Base-by-base conservation (phyloP, 1,140 invertebrate genomes). In the Neotoxoptera formosana region DNA sequence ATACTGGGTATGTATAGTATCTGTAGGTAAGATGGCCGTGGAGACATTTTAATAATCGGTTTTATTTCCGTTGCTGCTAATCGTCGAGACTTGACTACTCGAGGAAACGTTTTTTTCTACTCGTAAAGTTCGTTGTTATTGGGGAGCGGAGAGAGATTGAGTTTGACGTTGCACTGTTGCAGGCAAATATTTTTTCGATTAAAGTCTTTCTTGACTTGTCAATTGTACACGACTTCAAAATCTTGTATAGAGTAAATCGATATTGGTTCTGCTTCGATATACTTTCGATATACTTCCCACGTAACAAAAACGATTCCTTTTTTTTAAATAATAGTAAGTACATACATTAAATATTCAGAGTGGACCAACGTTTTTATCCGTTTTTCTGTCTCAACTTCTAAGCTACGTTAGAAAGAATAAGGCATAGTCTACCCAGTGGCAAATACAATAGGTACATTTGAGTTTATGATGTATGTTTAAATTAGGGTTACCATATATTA, bases 11-110 rank as follows among this genome's bases (percentile, higher is more conserved):
- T 41, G 3, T 17, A 41, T 41, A 6, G 7, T 76, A 20, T n/a
- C 14, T 3, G 4, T n/a, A n/a, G 21, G 51, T n/a, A 7, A 76
- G n/a, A 76, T n/a, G 60, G 11, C 14, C 3, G 60, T 76, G n/a
- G 60, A n/a, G 60, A n/a, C n/a, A n/a, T 76, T n/a, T n/a, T 34
- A n/a, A 76, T 76, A 76, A 76, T 76, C 60, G 60, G 60, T 76
- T 76, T n/a, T n/a, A 76, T 76, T n/a, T 76, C 60, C 60, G 60
- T 76, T n/a, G 6, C 14, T n/a, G 60, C 14, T 76, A 76, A 76
- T 76, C 30, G 60, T n/a, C 6, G 30, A n/a, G 17, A 41, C 41
- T n/a, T n/a, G n/a, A n/a, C n/a, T n/a, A n/a, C n/a, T 41, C 14
- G 30, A n/a, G 17, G n/a, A 34, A 17, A 20, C 30, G 11, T n/a